Conservation (phyloP, 2,113 vertebrate genomes). For the Siniperca chuatsi region DNA sequence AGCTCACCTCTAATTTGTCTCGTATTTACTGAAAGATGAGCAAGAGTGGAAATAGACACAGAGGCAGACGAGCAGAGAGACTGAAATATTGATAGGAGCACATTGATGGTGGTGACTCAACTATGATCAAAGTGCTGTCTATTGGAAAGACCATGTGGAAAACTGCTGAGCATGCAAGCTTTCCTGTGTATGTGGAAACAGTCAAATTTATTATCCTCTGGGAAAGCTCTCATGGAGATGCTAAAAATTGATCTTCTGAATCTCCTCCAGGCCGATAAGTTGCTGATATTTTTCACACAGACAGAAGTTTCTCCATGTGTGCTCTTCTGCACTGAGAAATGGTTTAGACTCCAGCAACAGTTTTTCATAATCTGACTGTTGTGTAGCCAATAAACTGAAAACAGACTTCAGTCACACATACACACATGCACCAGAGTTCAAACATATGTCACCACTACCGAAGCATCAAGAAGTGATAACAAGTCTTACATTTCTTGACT, state of each 20-base stretch:
- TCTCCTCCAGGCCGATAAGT: slow-evolving; percentile 61
- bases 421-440: slow-evolving; percentile 20
- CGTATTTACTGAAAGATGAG: slow-evolving; percentile 40
- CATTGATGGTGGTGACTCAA: slow-evolving; percentile 68
- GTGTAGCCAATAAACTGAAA: slow-evolving; percentile 44
- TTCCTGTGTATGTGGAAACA: slow-evolving; percentile 48
- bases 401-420: slow-evolving; percentile 27
- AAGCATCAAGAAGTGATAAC: background rate
- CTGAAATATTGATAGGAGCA: slow-evolving; percentile 66
- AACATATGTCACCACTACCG: background rate
- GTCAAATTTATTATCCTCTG: slow-evolving; percentile 71
- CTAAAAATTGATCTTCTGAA: slow-evolving; percentile 77
- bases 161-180: slow-evolving; percentile 73
- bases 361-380: slow-evolving; percentile 46
- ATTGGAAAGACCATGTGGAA: slow-evolving; percentile 68
- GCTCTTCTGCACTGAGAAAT: slow-evolving; percentile 47
- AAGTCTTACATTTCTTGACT: background rate
- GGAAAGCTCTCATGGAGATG: slow-evolving; percentile 65
- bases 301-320: slow-evolving; percentile 57
- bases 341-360: slow-evolving; percentile 43
- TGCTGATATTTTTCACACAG: slow-evolving; percentile 67
- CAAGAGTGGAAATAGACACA: slow-evolving; percentile 33
- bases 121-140: slow-evolving; percentile 57
- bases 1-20: slow-evolving; percentile 46
- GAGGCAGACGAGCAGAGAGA: slow-evolving; percentile 33